phyloP scores from a whole-genome alignment of 2,888 invertebrate genomes.

The Chymomyza procnemis region DNA sequence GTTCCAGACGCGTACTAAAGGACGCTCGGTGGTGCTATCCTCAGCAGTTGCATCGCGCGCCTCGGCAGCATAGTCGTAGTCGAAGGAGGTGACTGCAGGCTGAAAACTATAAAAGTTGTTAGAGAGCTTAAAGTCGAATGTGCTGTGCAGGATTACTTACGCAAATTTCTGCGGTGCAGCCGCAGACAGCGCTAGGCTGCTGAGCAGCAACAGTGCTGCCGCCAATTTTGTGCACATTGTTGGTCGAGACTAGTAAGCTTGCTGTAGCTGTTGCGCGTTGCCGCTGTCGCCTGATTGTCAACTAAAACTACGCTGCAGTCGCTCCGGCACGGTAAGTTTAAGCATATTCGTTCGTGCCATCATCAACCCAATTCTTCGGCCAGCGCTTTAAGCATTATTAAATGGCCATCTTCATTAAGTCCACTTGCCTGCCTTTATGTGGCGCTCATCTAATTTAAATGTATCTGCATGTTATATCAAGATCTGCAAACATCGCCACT shows the following conservation, averaged over 20 bases:
- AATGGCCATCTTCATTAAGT: background rate
- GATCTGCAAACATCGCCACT: background rate
- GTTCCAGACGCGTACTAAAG: conserved; percentile 64
- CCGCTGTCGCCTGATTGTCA: conserved; percentile 21
- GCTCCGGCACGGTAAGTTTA: conserved; percentile 1
- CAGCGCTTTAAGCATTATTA: conserved; percentile 1
- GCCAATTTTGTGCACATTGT: conserved; percentile 43
- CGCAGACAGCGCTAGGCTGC: conserved; percentile 5
- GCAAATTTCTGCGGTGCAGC: conserved; percentile 14
- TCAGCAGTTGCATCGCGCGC: background rate
- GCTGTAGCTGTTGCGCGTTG: conserved; percentile 4
- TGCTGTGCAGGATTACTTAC: conserved; percentile 17
- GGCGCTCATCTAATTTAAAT: conserved; percentile 47
- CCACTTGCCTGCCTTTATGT: background rate
- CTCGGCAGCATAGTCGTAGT: conserved; percentile 26
- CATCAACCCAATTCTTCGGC: conserved; percentile 32
- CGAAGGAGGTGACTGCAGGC: conserved; percentile 22
- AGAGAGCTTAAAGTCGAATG: background rate
- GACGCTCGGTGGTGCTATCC: conserved; percentile 52
- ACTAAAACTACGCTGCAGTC: conserved; percentile 30
- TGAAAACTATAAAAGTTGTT: background rate
- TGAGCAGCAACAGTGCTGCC: conserved; percentile 37
- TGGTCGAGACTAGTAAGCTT: background rate
- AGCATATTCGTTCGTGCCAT: background rate
- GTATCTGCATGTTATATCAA: background rate